These are phyloP conservation scores for Caenorhabditis sp. DNA, from an alignment of 2,888 invertebrate species.

Conservation along the genomic window DNA sequence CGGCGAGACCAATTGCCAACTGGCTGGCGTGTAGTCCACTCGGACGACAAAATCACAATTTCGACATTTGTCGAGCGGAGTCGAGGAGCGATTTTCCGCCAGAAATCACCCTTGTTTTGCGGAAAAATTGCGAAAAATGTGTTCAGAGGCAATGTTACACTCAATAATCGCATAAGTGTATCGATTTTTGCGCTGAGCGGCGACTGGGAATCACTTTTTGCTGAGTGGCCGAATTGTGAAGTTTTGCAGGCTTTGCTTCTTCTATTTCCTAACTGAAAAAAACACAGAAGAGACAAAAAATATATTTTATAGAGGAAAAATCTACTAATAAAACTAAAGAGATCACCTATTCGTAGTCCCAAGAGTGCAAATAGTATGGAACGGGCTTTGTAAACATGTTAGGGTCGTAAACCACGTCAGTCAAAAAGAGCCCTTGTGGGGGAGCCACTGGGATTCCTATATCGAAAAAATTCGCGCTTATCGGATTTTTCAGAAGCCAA, in stretches of 20 bases:
- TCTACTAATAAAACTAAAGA: neutral
- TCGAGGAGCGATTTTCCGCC: constrained; percentile 21
- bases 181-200: constrained; percentile 21
- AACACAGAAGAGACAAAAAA: neutral
- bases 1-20: constrained; percentile 59
- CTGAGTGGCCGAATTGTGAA: neutral
- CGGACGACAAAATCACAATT: constrained; percentile 45
- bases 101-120: constrained; percentile 28
- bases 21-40: constrained; percentile 50
- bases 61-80: constrained; percentile 23
- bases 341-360: constrained; percentile 70
- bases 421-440: constrained; percentile 76
- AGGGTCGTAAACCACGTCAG: constrained; percentile 77
- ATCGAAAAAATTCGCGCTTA: constrained; percentile 72
- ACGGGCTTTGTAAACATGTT: constrained; percentile 72
- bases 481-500: constrained; percentile 76
- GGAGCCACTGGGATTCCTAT: constrained; percentile 71
- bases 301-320: neutral
- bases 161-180: constrained; percentile 30
- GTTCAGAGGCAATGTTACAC: constrained; percentile 50
- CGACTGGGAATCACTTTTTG: neutral
- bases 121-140: constrained; percentile 46
- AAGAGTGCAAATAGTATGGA: constrained; percentile 73
- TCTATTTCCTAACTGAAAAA: neutral
- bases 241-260: neutral